Conservation (phyloP, 92 coral and sea anemone species). For the Scolanthus callimorphus region DNA sequence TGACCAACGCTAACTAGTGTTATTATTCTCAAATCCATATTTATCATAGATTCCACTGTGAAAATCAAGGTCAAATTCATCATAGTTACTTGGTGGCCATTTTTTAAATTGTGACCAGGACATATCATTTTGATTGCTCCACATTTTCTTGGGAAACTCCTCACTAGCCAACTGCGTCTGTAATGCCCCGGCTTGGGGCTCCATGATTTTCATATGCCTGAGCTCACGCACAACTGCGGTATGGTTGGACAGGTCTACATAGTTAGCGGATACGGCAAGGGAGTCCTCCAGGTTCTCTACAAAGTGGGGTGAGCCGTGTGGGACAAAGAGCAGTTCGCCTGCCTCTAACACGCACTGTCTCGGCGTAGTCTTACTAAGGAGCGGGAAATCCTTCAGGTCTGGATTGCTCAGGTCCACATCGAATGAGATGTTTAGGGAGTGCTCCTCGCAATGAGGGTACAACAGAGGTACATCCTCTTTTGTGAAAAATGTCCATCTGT, state of each 20-base stretch:
- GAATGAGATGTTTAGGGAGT: slow-evolving; percentile 43
- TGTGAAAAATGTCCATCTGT: slow-evolving; percentile 53
- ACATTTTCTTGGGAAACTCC: slow-evolving; percentile 45
- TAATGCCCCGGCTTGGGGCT: slow-evolving; percentile 35
- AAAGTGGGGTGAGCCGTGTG: slow-evolving; percentile 56
- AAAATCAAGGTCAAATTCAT: slow-evolving; percentile 32
- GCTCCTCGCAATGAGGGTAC: slow-evolving; percentile 58
- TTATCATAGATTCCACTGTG: neutral
- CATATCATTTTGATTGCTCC: slow-evolving; percentile 46
- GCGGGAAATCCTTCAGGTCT: slow-evolving; percentile 50
- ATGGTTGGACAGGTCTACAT: slow-evolving; percentile 54
- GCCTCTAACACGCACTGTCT: slow-evolving; percentile 50
- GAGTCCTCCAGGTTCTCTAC: slow-evolving; percentile 72
- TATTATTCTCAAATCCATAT: neutral
- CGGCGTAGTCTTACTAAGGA: slow-evolving; percentile 42
- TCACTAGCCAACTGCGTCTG: slow-evolving; percentile 29
- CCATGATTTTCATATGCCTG: slow-evolving; percentile 18
- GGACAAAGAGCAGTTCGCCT: slow-evolving; percentile 61
- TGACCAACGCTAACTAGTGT: too few species aligned
- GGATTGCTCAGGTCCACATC: slow-evolving; percentile 48
- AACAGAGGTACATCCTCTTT: slow-evolving; percentile 52
- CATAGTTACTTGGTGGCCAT: slow-evolving; percentile 36
- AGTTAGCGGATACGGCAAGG: slow-evolving; percentile 44
- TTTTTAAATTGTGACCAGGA: slow-evolving; percentile 40
- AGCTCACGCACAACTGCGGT: slow-evolving; percentile 39